Conservation (phyloP, 2,888 invertebrate genomes). For the Morpho achilles region DNA sequence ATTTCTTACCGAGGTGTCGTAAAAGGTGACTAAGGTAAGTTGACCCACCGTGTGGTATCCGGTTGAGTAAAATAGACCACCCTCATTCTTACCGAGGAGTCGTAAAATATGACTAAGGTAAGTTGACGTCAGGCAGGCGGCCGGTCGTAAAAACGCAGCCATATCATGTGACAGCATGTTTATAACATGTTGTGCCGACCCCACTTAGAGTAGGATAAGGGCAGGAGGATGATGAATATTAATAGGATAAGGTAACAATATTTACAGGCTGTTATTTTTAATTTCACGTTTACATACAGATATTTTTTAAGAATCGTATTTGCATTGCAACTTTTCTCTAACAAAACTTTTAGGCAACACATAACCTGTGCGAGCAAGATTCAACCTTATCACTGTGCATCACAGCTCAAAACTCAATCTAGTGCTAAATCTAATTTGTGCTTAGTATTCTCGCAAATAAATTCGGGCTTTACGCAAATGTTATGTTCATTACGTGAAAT, state of each 20-base stretch:
- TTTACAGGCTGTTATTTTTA: background rate
- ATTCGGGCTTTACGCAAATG: constrained; percentile 6
- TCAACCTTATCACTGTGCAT: background rate
- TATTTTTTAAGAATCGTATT: background rate
- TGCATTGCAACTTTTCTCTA: background rate
- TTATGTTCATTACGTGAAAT: background rate
- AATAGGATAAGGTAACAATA: background rate
- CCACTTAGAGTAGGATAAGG: too few species aligned
- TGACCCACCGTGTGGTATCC: too few species aligned
- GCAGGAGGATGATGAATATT: too few species aligned
- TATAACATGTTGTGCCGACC: too few species aligned
- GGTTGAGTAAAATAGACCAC: too few species aligned
- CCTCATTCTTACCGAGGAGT: too few species aligned
- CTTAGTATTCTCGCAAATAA: constrained; percentile 8
- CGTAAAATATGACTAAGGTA: too few species aligned
- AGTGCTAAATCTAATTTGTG: constrained; percentile 5
- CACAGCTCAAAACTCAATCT: background rate
- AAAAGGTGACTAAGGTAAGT: too few species aligned
- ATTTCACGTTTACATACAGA: background rate
- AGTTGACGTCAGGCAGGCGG: too few species aligned
- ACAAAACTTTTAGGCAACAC: background rate
- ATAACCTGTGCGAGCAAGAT: background rate
- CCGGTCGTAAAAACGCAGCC: too few species aligned
- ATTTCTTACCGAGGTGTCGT: too few species aligned
- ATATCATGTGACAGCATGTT: too few species aligned